Conservation (phyloP, 2,797 vertebrate genomes). For the Pempheris klunzingeri region DNA sequence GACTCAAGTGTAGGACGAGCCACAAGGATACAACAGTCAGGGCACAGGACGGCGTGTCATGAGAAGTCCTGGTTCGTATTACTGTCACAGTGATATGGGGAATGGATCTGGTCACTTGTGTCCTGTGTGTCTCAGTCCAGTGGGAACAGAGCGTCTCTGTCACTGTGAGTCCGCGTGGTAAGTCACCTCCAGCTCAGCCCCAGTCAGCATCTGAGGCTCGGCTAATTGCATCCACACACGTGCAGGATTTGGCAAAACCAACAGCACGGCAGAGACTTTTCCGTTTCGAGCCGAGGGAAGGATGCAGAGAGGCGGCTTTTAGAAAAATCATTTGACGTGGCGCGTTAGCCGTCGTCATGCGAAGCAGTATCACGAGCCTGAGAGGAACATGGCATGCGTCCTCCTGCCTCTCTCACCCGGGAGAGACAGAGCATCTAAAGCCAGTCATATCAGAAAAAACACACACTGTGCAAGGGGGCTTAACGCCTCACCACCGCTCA, state of each 20-base stretch:
- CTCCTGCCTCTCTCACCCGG: constrained; percentile 37
- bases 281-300: constrained; percentile 28
- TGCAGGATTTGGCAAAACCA: constrained; percentile 26
- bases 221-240: constrained; percentile 35
- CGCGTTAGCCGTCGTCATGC: constrained; percentile 43
- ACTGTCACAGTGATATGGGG: constrained; percentile 51
- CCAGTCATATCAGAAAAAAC: constrained; percentile 66
- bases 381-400: constrained; percentile 54
- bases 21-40: constrained; percentile 20
- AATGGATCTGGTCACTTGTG: constrained; percentile 60
- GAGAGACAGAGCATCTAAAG: constrained; percentile 58
- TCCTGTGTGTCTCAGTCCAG: constrained; percentile 55
- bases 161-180: constrained; percentile 23
- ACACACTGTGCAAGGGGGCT: constrained; percentile 50
- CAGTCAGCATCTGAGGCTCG: constrained; percentile 51
- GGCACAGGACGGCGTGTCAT: constrained; percentile 44
- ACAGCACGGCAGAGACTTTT: constrained; percentile 18
- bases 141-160: constrained; percentile 58
- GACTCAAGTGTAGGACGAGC: constrained; percentile 42
- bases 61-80: constrained; percentile 63
- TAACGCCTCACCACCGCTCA: constrained; percentile 40
- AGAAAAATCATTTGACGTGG: constrained; percentile 57
- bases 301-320: constrained; percentile 37
- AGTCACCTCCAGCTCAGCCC: constrained; percentile 67
- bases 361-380: constrained; percentile 40